Base-by-base conservation (phyloP, 1,140 invertebrate genomes). In the Lutraria rhynchaena region DNA sequence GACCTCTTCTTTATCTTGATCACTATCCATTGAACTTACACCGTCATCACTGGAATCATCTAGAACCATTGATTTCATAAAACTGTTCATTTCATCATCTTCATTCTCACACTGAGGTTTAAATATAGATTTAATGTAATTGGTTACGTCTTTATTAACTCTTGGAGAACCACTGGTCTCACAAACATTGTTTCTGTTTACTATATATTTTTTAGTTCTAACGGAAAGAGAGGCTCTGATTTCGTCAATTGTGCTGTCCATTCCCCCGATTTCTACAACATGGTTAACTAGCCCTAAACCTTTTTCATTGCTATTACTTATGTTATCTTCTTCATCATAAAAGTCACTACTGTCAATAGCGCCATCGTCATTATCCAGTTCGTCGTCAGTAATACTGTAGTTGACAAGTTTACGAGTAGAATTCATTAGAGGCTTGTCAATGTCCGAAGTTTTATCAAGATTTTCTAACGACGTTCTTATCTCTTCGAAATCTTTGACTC, bases 21-120 rank as follows among this genome's bases (percentile, higher is more conserved):
- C 75, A 49, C 76, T 80, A 5, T 49, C 76, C 0, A 63, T 69
- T 37, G 61, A 55, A 5, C 44, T n/a, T 9, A 63, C 63, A 15
- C 67, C 76, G 37, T 80, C 76, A 15, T 53, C 57, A 27, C 29
- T 33, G 1, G 65, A 70, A 5, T 69, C 63, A 69, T 80, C 63
- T 3, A 46, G 22, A 1, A 70, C 27, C 46, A 58, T 37, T 9
- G 76, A 80, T 27, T 49, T 69, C 76, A 80, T 80, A 24, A 80
- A 80, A 70, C 76, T 80, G 51, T 80, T 61, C 76, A 80, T 80
- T 60, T 80, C 76, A 19, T 80, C 76, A 49, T 80, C 76, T 57
- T 80, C 63, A 60, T 70, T 58, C 41, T 22, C 49, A 31, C 35
- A n/a, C 22, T 55, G 2, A 44, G 57, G 67, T 24, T 33, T 22